A percentile compares a stretch with the other conserved stretches of the same genome.
Conservation (phyloP, 2,113 vertebrate species). For the Dicerorhinus sumatrensis region DNA sequence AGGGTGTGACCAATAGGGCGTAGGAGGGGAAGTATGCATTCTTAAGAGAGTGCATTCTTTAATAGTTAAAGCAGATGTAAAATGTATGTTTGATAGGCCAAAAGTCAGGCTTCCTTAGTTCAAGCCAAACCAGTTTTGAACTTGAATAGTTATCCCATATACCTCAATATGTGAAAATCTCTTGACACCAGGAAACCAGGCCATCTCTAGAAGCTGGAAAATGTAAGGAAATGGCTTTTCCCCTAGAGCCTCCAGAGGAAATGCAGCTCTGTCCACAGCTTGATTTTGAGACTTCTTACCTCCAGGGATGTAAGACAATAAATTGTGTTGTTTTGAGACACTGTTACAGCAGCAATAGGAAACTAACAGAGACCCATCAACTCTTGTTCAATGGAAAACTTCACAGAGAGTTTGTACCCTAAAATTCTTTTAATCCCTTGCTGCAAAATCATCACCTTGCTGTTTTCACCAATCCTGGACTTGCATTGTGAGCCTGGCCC, state of each 20-base stretch:
- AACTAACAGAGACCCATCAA: neutral
- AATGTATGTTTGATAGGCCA: no score
- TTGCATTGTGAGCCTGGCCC: neutral
- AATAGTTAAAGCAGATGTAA: no score
- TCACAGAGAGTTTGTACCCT: neutral
- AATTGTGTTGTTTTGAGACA: neutral
- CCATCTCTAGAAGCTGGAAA: neutral
- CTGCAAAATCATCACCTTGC: neutral
- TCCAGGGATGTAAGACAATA: neutral
- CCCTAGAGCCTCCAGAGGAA: neutral
- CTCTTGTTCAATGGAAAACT: neutral
- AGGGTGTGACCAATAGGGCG: no score
- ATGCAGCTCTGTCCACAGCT: neutral
- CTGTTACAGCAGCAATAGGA: neutral
- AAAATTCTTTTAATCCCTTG: neutral
- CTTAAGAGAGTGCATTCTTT: no score
- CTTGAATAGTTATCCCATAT: no score
- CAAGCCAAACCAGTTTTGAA: no score
- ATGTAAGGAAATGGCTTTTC: neutral
- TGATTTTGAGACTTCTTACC: neutral
- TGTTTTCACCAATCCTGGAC: neutral
- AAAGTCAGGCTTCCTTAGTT: no score
- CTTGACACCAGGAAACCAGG: neutral
- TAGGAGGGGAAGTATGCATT: no score
- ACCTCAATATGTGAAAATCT: no score